Evolutionary conservation across 2,888 invertebrate genomes (phyloP).

Genomic region (Papilio elwesi): DNA sequence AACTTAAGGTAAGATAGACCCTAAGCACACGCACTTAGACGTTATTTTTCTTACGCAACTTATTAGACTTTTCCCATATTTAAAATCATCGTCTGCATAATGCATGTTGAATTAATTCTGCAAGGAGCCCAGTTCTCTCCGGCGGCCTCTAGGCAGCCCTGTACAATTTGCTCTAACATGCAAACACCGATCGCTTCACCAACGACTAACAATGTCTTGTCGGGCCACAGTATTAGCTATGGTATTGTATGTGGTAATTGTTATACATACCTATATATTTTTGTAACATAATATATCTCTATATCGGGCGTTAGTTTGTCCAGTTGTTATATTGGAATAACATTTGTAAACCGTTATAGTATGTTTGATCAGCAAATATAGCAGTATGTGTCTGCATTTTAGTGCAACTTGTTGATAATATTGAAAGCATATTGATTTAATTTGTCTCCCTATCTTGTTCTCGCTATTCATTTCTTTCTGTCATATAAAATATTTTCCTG

Average conservation of each 20-base stretch:
- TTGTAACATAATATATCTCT: slow-evolving; percentile 80
- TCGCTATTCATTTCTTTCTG: slow-evolving; percentile 35
- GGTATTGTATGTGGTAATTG: slow-evolving; percentile 82
- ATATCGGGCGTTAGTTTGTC: slow-evolving; percentile 70
- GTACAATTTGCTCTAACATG: slow-evolving; percentile 85
- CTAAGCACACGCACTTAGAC: slow-evolving; percentile 17
- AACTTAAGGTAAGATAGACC: slow-evolving; percentile 87
- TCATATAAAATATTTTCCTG: slow-evolving; percentile 44
- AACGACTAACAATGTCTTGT: slow-evolving; percentile 82
- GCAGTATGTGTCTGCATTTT: slow-evolving; percentile 85
- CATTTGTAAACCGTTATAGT: slow-evolving; percentile 63
- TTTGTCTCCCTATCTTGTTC: slow-evolving; percentile 49
- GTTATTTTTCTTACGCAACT: slow-evolving; percentile 1
- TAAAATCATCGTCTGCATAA: slow-evolving; percentile 26
- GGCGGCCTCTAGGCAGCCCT: slow-evolving; percentile 56
- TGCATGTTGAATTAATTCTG: slow-evolving; percentile 64
- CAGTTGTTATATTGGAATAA: slow-evolving; percentile 65
- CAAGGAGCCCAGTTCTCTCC: slow-evolving; percentile 36
- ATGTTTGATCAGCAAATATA: slow-evolving; percentile 65
- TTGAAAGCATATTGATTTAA: slow-evolving; percentile 81
- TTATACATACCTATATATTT: slow-evolving; percentile 68
- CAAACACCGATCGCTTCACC: slow-evolving; percentile 85
- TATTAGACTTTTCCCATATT: slow-evolving; percentile 32
- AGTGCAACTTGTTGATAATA: slow-evolving; percentile 78
- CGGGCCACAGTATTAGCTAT: slow-evolving; percentile 78